A percentile compares a stretch with the other conserved stretches of the same genome.
Evolutionary conservation across 1,140 invertebrate genomes (phyloP).

Genomic region (Pogonomyrmex barbatus): DNA sequence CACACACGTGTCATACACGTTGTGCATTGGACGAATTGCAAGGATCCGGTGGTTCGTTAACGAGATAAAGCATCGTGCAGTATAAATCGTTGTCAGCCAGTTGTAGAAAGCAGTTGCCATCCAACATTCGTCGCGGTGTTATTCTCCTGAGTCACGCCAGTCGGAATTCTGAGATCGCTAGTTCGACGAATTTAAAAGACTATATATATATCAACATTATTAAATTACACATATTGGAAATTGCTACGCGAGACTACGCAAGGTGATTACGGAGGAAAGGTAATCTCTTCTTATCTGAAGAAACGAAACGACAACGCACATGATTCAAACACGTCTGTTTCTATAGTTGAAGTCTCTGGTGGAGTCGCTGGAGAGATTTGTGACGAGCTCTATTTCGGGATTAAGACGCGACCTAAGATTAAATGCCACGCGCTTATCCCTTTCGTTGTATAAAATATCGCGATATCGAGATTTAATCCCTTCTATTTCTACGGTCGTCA

Average conservation of each 20-base stretch:
- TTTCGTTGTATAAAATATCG: constrained; percentile 41
- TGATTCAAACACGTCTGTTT: constrained; percentile 4
- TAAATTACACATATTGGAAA: constrained; percentile 14
- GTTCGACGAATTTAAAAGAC: constrained; percentile 31
- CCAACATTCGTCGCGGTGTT: constrained; percentile 38
- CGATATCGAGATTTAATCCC: constrained; percentile 39
- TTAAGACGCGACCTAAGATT: background rate
- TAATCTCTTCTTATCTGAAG: background rate
- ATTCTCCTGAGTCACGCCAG: constrained; percentile 38
- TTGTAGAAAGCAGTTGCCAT: constrained; percentile 40
- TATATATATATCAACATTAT: background rate
- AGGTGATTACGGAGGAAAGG: constrained; percentile 1
- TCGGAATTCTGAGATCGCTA: constrained; percentile 19
- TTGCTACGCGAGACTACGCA: background rate
- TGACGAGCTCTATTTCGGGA: background rate
- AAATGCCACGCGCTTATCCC: background rate
- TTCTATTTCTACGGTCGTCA: constrained; percentile 4
- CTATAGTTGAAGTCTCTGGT: background rate
- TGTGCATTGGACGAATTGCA: constrained; percentile 63
- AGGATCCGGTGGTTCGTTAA: constrained; percentile 63
- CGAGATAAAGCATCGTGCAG: constrained; percentile 55
- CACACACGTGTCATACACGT: constrained; percentile 25
- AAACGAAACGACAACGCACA: background rate
- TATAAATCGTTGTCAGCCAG: constrained; percentile 9
- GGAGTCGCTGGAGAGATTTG: background rate